phyloP scores from a whole-genome alignment of 1,140 invertebrate species.

The Magallana ariakensis region DNA sequence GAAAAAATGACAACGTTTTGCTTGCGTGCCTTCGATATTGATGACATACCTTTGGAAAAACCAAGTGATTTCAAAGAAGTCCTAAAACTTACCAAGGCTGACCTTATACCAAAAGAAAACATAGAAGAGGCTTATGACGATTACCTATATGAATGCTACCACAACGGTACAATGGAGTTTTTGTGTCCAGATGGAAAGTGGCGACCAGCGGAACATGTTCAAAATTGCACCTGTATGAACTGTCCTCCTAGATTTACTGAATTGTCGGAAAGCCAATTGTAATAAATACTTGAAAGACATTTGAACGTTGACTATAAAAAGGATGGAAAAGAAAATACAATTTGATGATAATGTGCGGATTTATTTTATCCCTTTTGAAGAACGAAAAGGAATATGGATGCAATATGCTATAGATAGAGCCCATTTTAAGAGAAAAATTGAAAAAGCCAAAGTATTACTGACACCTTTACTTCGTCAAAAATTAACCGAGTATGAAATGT shows the following conservation, averaged over 20 bases:
- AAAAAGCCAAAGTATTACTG: conserved; percentile 23
- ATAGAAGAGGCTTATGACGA: neutral
- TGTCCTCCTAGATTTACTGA: no score
- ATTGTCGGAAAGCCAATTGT: neutral
- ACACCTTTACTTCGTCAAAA: conserved; percentile 18
- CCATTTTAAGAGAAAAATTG: conserved; percentile 41
- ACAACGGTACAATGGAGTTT: neutral
- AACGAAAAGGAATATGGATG: conserved; percentile 40
- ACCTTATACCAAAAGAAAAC: neutral
- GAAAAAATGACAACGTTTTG: neutral
- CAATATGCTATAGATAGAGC: conserved; percentile 41
- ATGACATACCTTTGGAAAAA: neutral
- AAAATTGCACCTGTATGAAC: neutral
- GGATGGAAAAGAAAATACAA: neutral
- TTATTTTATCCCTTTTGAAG: conserved; percentile 20
- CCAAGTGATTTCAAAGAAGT: neutral
- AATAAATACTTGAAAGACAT: neutral
- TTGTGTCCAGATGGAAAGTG: neutral
- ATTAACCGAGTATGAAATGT: conserved; percentile 23
- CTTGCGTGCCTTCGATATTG: neutral
- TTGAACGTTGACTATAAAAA: neutral
- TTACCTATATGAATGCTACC: neutral
- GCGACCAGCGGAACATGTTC: neutral
- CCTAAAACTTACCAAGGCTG: neutral
- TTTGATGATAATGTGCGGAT: conserved; percentile 19